Base-by-base conservation (phyloP, 2,113 vertebrate genomes). In the Brachypteracias leptosomus region DNA sequence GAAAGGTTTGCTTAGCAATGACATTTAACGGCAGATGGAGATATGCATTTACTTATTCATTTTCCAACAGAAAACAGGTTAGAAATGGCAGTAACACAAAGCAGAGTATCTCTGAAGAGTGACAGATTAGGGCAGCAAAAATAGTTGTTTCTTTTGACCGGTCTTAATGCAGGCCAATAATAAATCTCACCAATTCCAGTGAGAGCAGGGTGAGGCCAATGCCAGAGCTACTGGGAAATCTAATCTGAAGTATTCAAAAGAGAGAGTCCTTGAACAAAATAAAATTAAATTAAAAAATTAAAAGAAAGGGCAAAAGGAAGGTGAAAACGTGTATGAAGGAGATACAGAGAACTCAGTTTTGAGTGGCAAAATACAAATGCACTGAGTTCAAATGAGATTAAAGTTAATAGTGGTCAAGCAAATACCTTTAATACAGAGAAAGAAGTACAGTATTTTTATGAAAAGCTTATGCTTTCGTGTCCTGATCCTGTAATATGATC, bases 1-100 rank as follows among this genome's bases (percentile, higher is more conserved):
- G 0, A 72, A 94, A 85, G 44, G 42, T 72, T 82, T 94, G 75
- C 89, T 95, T 89, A 81, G 72, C 76, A 86, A 35, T 95, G 94
- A 49, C 70, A 91, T 81, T 93, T 88, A 95, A 26, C 42, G 52
- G 49, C 35, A 77, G 76, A 55, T 84, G 68, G 73, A 89, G 52
- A 44, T 77, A 71, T 16, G 25, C 70, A 63, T 87, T 87, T 91
- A 33, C 28, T 71, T 80, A 70, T 8, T 91, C 46, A 80, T 85
- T 93, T 93, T 84, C 46, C 35, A 49, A 24, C 16, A 90, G 73
- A 55, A 80, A 47, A 13, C 13, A 5, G 35, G 65, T 74, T 67
- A 77, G 57, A 84, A 90, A 65, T 86, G 66, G 31, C 68, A 88
- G 33, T 71, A 63, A 40, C 57, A 81, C 52, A 81, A 86, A 82